Base-by-base conservation (phyloP, 2,888 invertebrate species). In the Stenoptilia bipunctidactyla region DNA sequence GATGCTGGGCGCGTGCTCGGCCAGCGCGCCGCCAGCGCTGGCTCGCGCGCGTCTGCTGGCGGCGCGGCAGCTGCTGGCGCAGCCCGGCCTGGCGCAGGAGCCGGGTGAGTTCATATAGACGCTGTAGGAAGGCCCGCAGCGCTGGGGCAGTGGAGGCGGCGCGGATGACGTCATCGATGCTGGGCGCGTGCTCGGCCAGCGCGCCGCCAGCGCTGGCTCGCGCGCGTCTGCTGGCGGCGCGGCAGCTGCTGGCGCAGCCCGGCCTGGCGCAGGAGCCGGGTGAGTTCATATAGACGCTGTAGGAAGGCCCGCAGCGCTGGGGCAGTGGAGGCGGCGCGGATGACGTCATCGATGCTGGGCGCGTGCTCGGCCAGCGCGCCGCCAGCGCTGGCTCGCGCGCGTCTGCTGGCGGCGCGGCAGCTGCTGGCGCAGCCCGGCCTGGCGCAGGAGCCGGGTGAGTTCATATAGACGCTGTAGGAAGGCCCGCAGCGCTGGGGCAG, bases 31-130 rank as follows among this genome's bases (percentile, higher is more conserved):
- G 10, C 86, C 88, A 1, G 87, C 89, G 8, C 70, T 96, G 2
- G 90, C 92, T 2, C 90, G 92, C 49, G 94, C 94, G 0, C 91
- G 96, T 56, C 84, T 97, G 5, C 87, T 89, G 1, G 93, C 94
- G 1, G 91, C 96, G 2, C 91, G 92, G 59, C 92, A 94, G 62
- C 86, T 95, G 36, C 53, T 83, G 14, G 59, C 62, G 14, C 80
- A 80, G 0, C 80, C 82, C 0, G n/a, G n/a, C n/a, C 50, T 82
- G 1, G 79, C 72, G 1, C 64, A 72, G 15, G 76, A 80, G 9
- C 79, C 80, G 1, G 80, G 82, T 79, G 43, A 46, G 49, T 30
- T 6, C 1, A 14, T 6, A 10, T 20, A 8, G 4, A 20, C 8
- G n/a, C 8, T 20, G 20, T 20, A 20, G 20, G 8, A 20, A 20